phyloP scores from a whole-genome alignment of 2,113 vertebrate genomes.

The Lepidothrix coronata region DNA sequence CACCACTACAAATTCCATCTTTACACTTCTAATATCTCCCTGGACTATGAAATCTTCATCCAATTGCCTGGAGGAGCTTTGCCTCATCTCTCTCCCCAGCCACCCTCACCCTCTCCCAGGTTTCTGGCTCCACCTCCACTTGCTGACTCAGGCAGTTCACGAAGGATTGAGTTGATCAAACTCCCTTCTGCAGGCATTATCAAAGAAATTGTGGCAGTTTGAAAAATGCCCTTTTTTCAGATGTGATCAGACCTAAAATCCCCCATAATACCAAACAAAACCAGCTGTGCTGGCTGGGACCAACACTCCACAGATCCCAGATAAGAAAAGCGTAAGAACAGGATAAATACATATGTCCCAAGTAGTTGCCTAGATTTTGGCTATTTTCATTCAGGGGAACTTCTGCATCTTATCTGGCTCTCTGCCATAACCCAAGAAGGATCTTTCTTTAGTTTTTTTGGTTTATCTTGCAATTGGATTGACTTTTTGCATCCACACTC shows the following conservation, averaged over 20 bases:
- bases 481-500: neutral
- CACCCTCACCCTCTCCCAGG: neutral
- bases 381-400: neutral
- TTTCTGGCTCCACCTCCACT: neutral
- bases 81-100: neutral
- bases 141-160: neutral
- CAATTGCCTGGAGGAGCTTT: neutral
- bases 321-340: neutral
- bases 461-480: neutral
- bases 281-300: neutral
- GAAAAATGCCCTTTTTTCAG: neutral
- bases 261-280: neutral
- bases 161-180: neutral
- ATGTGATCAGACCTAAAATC: neutral
- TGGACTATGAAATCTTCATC: neutral
- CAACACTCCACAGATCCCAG: neutral
- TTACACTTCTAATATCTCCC: neutral
- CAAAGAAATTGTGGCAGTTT: neutral
- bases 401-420: neutral
- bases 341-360: neutral
- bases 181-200: neutral
- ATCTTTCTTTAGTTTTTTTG: neutral
- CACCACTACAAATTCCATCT: neutral
- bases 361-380: neutral
- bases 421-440: neutral